Evolutionary conservation across 1,140 invertebrate species (phyloP).

Genomic region (Scaptodrosophila lebanonensis): DNA sequence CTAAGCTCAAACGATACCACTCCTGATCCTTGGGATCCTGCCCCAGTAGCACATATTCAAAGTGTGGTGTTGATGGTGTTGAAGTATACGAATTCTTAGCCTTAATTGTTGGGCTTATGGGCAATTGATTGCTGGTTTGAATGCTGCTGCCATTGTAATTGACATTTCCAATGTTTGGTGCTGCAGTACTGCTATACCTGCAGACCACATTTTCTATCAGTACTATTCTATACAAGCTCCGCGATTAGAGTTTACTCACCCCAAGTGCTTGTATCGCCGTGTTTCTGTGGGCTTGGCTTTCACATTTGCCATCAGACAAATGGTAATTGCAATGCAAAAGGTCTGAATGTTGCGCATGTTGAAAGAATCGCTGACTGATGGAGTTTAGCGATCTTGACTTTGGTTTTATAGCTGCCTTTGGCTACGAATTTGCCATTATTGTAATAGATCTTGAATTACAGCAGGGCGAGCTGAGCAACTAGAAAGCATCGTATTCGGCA

Average conservation of each 20-base stretch:
- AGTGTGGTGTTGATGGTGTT: conserved; percentile 14
- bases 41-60: conserved; percentile 50
- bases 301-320: conserved; percentile 18
- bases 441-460: conserved; percentile 17
- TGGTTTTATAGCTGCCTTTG: conserved; percentile 50
- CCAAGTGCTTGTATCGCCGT: conserved; percentile 40
- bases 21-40: conserved; percentile 54
- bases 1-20: conserved; percentile 56
- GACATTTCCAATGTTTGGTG: background rate
- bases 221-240: too few relatives aligned
- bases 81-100: background rate
- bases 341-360: conserved; percentile 35
- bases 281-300: conserved; percentile 21
- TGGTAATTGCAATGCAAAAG: conserved; percentile 17
- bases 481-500: conserved; percentile 39
- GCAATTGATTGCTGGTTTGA: conserved; percentile 6
- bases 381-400: conserved; percentile 11
- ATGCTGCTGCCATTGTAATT: conserved; percentile 3
- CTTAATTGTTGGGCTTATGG: background rate
- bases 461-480: too few relatives aligned
- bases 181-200: conserved; percentile 11
- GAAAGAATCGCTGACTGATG: conserved; percentile 32
- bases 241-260: conserved; percentile 25
- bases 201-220: background rate
- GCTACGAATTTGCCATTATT: background rate